Conservation (phyloP, 2,113 vertebrate genomes). For the Myrmophylax atrothorax region DNA sequence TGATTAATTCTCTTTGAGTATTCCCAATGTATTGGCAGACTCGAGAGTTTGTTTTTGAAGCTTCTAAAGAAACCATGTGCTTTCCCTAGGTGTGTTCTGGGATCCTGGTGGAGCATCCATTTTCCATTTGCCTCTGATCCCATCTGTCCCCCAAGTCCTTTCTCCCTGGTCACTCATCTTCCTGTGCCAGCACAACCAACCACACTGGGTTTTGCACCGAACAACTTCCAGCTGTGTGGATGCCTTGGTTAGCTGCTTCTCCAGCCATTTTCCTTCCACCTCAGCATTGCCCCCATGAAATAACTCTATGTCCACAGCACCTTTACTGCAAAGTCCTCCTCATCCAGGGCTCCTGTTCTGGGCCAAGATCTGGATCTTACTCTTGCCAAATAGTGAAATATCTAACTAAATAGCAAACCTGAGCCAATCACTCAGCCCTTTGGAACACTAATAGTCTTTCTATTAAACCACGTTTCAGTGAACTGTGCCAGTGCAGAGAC, state of each 20-base stretch:
- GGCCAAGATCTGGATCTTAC: background rate
- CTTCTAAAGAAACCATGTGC: accelerated
- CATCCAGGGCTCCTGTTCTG: background rate
- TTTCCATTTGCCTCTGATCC: background rate
- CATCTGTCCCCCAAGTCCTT: background rate
- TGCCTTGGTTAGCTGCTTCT: background rate
- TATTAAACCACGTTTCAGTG: background rate
- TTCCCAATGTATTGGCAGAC: background rate
- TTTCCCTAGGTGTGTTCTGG: background rate
- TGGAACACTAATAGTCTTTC: background rate
- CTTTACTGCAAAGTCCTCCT: background rate
- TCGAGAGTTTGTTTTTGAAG: background rate
- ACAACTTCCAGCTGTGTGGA: accelerated
- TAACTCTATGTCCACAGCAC: background rate
- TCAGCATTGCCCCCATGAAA: background rate
- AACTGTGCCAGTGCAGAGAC: background rate
- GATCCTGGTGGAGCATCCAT: background rate
- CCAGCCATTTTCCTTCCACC: background rate
- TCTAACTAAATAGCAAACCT: background rate
- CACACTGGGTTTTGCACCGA: background rate
- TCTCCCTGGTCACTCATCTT: background rate
- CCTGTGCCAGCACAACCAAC: background rate
- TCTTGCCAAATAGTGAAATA: background rate
- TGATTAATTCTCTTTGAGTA: background rate
- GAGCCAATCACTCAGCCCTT: background rate